A percentile compares a stretch with the other conserved stretches of the same genome.
Conservation (phyloP, 2,113 vertebrate species). For the human region GRCh38 chr4:173908001-173908500, state of each 20-base stretch:
- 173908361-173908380: background rate
- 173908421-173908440: background rate
- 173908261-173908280: background rate
- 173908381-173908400: background rate
- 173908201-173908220: background rate
- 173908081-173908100: background rate
- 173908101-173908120: background rate
- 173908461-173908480: background rate
- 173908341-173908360: background rate
- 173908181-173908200: background rate
- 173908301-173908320: background rate
- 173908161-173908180: background rate
- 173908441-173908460: background rate
- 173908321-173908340: background rate
- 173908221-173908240: background rate
- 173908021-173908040: conserved; percentile 74
- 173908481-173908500: background rate
- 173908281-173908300: background rate
- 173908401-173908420: background rate
- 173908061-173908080: background rate
- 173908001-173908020: conserved; percentile 62
- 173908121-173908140: background rate
- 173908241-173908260: background rate
- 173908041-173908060: conserved; percentile 31
- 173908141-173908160: background rate